Conservation (phyloP, 2,797 vertebrate genomes). For the Amazonetta brasiliensis region DNA sequence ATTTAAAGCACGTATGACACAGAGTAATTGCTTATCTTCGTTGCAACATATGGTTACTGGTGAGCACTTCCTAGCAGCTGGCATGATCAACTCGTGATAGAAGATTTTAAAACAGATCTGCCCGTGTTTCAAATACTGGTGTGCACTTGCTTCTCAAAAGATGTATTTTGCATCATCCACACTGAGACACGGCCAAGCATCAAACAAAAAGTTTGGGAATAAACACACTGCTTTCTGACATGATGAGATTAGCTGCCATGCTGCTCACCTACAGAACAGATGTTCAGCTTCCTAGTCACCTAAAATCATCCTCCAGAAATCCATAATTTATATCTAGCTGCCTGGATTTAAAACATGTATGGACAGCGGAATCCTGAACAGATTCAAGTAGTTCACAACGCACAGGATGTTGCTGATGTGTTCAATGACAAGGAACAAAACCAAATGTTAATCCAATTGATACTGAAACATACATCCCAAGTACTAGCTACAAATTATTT, state of each 20-base stretch:
- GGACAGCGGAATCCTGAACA: background rate
- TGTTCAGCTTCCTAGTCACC: slow-evolving; percentile 68
- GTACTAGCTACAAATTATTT: background rate
- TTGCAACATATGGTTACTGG: slow-evolving; percentile 33
- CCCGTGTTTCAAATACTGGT: slow-evolving; percentile 1
- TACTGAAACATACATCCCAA: background rate
- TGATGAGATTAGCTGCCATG: slow-evolving; percentile 58
- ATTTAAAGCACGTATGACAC: background rate
- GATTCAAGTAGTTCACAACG: background rate
- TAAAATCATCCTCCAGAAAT: slow-evolving; percentile 41
- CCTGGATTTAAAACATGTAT: background rate
- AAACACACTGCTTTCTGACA: slow-evolving; percentile 17
- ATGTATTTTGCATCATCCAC: slow-evolving; percentile 46
- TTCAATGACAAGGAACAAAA: background rate
- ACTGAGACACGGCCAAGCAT: slow-evolving; percentile 28
- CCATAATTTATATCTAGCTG: slow-evolving; percentile 1
- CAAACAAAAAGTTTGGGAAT: slow-evolving; percentile 49
- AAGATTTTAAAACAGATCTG: slow-evolving; percentile 44
- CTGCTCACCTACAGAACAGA: slow-evolving; percentile 74
- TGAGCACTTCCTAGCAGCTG: slow-evolving; percentile 58
- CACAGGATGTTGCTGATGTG: background rate
- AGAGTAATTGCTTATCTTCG: slow-evolving; percentile 2
- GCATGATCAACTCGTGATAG: slow-evolving; percentile 20
- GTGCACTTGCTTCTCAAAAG: slow-evolving; percentile 2
- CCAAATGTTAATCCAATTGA: background rate